These are phyloP conservation scores for Epistrophe eligans DNA, from an alignment of 2,888 invertebrate species.

Conservation along the genomic window DNA sequence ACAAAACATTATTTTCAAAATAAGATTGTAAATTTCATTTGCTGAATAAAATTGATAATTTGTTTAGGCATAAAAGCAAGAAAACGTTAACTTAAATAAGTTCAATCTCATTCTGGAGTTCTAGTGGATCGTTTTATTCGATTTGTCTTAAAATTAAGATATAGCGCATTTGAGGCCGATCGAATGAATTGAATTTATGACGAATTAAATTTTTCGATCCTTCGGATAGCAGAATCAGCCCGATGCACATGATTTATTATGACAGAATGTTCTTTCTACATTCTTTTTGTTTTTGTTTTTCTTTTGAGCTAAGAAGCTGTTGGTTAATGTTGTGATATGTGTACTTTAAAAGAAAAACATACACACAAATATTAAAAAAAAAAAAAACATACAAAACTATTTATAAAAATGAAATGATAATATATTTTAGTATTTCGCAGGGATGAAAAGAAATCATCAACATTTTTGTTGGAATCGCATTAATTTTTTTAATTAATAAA, in stretches of 20 bases:
- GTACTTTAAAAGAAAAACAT: constrained; percentile 54
- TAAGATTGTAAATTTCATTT: background rate
- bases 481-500: constrained; percentile 10
- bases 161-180: background rate
- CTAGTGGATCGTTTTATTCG: background rate
- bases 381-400: background rate
- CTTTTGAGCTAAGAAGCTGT: constrained; percentile 32
- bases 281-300: background rate
- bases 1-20: background rate
- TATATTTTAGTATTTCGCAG: constrained; percentile 19
- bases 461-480: constrained; percentile 51
- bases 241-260: background rate
- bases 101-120: background rate
- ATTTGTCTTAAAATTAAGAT: constrained; percentile 6
- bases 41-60: constrained; percentile 1
- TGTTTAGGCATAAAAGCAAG: background rate
- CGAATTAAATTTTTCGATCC: constrained; percentile 29
- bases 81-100: background rate
- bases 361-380: constrained; percentile 76
- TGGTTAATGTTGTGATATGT: constrained; percentile 74
- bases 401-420: constrained; percentile 10
- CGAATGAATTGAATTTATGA: background rate
- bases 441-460: constrained; percentile 58
- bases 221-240: background rate
- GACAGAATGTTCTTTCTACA: background rate